Conservation (phyloP, 2,888 invertebrate genomes). For the Ephialtes manifestator region DNA sequence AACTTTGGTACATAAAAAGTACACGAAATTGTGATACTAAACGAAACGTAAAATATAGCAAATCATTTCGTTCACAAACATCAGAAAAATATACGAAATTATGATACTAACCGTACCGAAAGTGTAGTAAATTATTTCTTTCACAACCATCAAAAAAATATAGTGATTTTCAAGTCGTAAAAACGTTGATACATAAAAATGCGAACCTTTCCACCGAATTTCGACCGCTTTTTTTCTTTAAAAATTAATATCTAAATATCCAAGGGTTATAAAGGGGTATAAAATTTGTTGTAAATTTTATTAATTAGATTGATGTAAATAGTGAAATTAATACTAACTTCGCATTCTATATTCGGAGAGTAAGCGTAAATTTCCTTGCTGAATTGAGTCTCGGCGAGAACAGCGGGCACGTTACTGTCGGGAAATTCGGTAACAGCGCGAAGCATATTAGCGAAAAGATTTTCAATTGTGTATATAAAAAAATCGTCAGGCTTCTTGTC, state of each 20-base stretch:
- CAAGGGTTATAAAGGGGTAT: neutral
- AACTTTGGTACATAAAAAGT: too few species aligned
- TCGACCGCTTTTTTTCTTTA: too few species aligned
- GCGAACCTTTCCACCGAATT: too few species aligned
- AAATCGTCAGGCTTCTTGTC: conserved; percentile 71
- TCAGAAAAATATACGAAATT: too few species aligned
- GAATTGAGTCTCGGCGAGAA: conserved; percentile 81
- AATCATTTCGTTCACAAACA: too few species aligned
- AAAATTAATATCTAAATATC: neutral
- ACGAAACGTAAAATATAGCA: too few species aligned
- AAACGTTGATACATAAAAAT: too few species aligned
- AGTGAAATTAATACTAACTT: conserved; percentile 77
- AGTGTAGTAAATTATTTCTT: too few species aligned
- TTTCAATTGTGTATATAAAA: conserved; percentile 61
- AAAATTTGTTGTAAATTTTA: neutral
- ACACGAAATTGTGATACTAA: too few species aligned
- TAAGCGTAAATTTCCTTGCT: conserved; percentile 83
- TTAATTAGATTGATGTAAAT: neutral
- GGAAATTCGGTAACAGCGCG: conserved; percentile 47
- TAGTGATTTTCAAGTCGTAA: too few species aligned
- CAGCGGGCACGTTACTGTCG: conserved; percentile 52
- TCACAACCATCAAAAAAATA: too few species aligned
- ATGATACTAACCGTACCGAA: too few species aligned
- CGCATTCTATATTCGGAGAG: conserved; percentile 82
- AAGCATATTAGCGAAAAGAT: conserved; percentile 53